Conservation (phyloP, 37 sponge, comb jelly and placozoan genomes). For the Petrosia ficiformis region DNA sequence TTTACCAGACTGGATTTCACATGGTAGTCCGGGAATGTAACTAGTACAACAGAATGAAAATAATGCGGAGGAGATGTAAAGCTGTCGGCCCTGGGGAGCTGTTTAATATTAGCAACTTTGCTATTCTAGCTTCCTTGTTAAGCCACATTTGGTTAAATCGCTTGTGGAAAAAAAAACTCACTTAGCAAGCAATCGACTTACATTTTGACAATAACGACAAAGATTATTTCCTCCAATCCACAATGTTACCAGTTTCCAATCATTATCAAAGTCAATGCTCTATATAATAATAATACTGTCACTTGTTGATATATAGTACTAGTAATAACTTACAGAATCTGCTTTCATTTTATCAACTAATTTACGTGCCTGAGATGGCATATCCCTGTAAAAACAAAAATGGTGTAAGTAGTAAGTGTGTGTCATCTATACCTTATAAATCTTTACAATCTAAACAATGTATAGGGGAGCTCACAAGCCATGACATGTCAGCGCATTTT, state of each 20-base stretch:
- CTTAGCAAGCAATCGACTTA: constrained; percentile 9
- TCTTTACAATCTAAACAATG: not conserved
- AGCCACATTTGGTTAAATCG: no score
- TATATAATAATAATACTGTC: not conserved
- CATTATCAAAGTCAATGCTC: constrained; percentile 24
- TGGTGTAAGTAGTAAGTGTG: no score
- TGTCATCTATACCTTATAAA: no score
- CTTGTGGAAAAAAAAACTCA: not conserved
- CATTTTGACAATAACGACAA: constrained; percentile 41
- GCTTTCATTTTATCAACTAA: constrained; percentile 13
- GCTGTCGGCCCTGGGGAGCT: no score
- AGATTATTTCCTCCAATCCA: constrained; percentile 84
- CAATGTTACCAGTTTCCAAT: constrained; percentile 69
- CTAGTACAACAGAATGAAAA: no score
- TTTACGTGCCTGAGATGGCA: constrained; percentile 5
- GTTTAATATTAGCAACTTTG: no score
- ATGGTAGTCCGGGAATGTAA: no score
- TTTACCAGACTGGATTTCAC: no score
- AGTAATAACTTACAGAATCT: not conserved
- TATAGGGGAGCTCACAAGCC: no score
- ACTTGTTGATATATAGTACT: not conserved
- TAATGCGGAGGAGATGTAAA: no score
- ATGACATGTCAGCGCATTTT: no score
- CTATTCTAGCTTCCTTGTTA: no score
- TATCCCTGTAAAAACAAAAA: constrained; percentile 1